A percentile compares a stretch with the other conserved stretches of the same genome.
These are phyloP conservation scores for Drosophila littoralis DNA, from an alignment of 1,140 invertebrate species.

Conservation along the genomic window DNA sequence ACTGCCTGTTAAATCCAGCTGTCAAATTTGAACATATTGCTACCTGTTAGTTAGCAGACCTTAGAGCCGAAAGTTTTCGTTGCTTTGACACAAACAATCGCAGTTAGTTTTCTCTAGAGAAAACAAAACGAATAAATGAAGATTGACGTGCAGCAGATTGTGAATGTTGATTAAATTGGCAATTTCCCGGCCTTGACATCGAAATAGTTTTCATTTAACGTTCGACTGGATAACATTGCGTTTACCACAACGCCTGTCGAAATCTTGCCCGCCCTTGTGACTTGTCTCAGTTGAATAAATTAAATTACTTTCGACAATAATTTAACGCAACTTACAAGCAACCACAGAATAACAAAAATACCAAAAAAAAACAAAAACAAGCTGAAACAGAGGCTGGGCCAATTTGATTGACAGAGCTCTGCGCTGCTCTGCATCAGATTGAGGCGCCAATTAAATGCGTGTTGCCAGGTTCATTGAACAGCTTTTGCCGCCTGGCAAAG, in stretches of 20 bases:
- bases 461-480: slow-evolving; percentile 75
- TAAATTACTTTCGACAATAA: slow-evolving; percentile 62
- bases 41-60: not conserved
- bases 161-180: slow-evolving; percentile 21
- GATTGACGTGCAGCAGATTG: slow-evolving; percentile 25
- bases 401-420: slow-evolving; percentile 73
- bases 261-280: too few relatives aligned
- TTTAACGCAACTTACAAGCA: slow-evolving; percentile 47
- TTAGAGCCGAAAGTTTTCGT: not conserved
- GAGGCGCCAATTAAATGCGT: slow-evolving; percentile 68
- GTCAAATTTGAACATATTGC: not conserved
- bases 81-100: not conserved
- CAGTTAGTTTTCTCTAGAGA: not conserved
- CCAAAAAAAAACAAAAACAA: slow-evolving; percentile 1
- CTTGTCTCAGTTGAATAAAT: slow-evolving; percentile 45
- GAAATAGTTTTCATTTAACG: slow-evolving; percentile 23
- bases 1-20: too few relatives aligned
- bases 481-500: slow-evolving; percentile 48
- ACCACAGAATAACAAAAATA: not conserved
- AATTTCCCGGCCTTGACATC: slow-evolving; percentile 32
- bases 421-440: slow-evolving; percentile 28
- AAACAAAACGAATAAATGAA: slow-evolving; percentile 17
- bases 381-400: slow-evolving; percentile 11
- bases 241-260: too few relatives aligned
- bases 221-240: slow-evolving; percentile 3